Conservation (phyloP, 2,888 invertebrate species). For the Melieria omissa region DNA sequence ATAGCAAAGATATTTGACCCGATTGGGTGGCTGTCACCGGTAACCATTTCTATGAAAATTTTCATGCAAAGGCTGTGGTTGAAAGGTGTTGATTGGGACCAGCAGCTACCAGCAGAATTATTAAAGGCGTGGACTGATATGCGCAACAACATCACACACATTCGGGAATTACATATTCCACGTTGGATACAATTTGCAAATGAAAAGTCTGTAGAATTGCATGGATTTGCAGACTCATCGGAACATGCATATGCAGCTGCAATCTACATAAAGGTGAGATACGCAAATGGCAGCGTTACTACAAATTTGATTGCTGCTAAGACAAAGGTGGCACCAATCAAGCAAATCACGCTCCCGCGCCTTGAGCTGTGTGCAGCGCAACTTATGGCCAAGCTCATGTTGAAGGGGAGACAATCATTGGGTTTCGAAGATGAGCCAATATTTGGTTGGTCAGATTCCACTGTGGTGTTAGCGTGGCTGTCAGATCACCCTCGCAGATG, state of each 20-base stretch:
- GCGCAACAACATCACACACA: not conserved
- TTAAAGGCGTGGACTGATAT: slow-evolving; percentile 14
- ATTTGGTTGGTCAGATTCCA: slow-evolving; percentile 36
- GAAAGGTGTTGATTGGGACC: slow-evolving; percentile 31
- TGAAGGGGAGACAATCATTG: slow-evolving; percentile 12
- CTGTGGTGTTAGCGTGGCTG: slow-evolving; percentile 30
- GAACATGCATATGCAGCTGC: slow-evolving; percentile 27
- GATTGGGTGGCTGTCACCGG: slow-evolving; percentile 33
- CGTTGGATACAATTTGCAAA: slow-evolving; percentile 19
- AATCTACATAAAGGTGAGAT: slow-evolving; percentile 11
- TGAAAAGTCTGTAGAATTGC: slow-evolving; percentile 20
- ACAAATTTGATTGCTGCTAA: slow-evolving; percentile 27
- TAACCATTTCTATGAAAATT: slow-evolving; percentile 27
- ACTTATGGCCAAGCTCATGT: slow-evolving; percentile 17
- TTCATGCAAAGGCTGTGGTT: slow-evolving; percentile 40
- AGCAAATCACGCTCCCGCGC: slow-evolving; percentile 15
- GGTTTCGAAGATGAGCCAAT: not conserved
- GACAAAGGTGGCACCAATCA: slow-evolving; percentile 13
- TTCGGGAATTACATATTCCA: slow-evolving; percentile 17
- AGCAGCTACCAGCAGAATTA: slow-evolving; percentile 15
- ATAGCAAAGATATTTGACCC: slow-evolving; percentile 33
- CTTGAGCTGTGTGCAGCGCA: slow-evolving; percentile 20
- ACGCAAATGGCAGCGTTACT: slow-evolving; percentile 2
- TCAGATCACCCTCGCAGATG: slow-evolving; percentile 29
- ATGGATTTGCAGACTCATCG: slow-evolving; percentile 21